phyloP scores from a whole-genome alignment of 2,113 vertebrate species.

The Proteles cristata region DNA sequence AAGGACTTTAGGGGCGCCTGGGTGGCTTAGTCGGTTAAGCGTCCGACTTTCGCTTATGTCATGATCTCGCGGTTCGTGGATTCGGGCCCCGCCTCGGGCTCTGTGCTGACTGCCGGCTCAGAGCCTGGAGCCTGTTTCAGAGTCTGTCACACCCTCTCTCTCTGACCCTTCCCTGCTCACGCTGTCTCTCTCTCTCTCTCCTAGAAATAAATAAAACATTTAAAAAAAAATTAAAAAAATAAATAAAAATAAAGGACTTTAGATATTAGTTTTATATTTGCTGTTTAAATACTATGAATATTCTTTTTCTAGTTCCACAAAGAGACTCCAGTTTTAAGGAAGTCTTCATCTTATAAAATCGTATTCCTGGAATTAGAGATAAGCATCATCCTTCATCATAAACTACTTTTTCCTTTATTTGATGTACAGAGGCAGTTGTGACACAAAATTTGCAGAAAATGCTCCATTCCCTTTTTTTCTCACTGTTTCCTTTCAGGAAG shows the following conservation, averaged over 20 bases:
- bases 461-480: background rate
- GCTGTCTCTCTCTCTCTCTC: no score
- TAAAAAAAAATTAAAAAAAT: no score
- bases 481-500: background rate
- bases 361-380: constrained; percentile 49
- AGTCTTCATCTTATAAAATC: constrained; percentile 53
- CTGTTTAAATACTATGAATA: constrained; percentile 70
- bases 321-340: constrained; percentile 58
- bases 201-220: no score
- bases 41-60: no score
- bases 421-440: constrained; percentile 30
- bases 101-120: no score
- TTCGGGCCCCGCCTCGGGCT: no score
- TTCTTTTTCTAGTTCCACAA: constrained; percentile 48
- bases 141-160: no score
- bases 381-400: constrained; percentile 2
- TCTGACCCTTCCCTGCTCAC: no score
- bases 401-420: constrained; percentile 34
- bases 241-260: constrained; percentile 37
- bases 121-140: no score
- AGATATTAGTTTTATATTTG: constrained; percentile 79
- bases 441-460: constrained; percentile 54
- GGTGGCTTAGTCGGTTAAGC: no score
- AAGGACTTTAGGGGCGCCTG: constrained; percentile 32
- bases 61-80: no score